phyloP scores from a whole-genome alignment of 2,113 vertebrate genomes.

The Cochlearius cochlearius region DNA sequence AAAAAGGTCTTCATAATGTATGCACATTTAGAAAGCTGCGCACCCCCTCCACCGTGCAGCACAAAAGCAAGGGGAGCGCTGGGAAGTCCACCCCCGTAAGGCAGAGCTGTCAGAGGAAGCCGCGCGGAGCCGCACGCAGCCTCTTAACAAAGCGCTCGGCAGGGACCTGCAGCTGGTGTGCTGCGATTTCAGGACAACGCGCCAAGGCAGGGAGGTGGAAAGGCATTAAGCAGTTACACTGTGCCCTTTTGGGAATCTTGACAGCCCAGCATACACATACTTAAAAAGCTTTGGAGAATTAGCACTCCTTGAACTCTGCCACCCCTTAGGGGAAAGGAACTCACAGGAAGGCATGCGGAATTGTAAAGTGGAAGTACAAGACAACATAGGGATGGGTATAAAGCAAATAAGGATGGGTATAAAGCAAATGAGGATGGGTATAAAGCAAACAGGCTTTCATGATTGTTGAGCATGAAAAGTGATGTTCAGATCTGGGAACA shows the following conservation, averaged over 20 bases:
- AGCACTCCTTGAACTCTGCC: neutral
- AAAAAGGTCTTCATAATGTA: neutral
- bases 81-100: neutral
- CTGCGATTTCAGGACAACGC: neutral
- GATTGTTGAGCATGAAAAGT: neutral
- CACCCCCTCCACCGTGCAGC: neutral
- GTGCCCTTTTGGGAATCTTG: neutral
- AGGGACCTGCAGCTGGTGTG: neutral
- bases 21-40: neutral
- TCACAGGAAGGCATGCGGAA: neutral
- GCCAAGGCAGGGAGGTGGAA: neutral
- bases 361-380: neutral
- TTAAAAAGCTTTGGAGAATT: neutral
- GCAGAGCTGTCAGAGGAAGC: neutral
- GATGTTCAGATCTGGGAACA: neutral
- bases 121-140: fast-evolving
- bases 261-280: neutral
- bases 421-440: neutral
- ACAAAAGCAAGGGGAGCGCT: neutral
- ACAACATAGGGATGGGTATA: neutral
- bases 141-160: neutral
- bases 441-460: neutral
- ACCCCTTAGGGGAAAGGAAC: neutral
- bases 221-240: neutral
- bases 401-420: neutral